These are phyloP conservation scores for Apis laboriosa DNA, from an alignment of 1,140 invertebrate genomes.

Conservation along the genomic window DNA sequence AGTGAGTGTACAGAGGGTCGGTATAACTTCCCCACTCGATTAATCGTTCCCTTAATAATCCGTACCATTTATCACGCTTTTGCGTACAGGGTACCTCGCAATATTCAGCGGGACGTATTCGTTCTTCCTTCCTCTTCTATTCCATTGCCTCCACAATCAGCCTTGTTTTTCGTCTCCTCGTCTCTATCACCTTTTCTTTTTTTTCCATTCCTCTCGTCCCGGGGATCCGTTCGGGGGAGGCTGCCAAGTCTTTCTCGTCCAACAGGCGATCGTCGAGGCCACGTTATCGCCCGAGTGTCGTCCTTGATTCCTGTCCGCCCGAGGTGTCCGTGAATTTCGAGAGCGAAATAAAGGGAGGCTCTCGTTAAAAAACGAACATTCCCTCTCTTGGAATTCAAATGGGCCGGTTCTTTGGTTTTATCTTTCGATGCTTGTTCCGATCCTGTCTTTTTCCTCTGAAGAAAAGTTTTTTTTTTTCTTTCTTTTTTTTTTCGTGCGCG, in stretches of 20 bases:
- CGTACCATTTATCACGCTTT: no score
- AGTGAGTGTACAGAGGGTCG: no score
- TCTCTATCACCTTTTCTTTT: not conserved
- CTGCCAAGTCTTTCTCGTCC: constrained; percentile 15
- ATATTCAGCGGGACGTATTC: no score
- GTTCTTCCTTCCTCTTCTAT: no score
- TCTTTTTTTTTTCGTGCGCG: not conserved
- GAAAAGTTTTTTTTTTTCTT: no score
- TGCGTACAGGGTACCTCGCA: no score
- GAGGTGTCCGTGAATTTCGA: constrained; percentile 49
- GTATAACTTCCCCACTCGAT: no score
- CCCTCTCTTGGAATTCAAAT: constrained; percentile 32
- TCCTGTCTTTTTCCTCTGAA: not conserved
- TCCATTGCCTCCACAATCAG: no score
- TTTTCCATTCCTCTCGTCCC: not conserved
- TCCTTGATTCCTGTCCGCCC: constrained; percentile 5
- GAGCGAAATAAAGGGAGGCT: constrained; percentile 31
- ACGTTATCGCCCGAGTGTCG: constrained; percentile 45
- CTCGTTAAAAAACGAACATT: constrained; percentile 37
- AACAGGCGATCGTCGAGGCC: constrained; percentile 27
- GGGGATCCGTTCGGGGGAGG: not conserved
- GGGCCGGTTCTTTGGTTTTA: not conserved
- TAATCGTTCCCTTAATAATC: no score
- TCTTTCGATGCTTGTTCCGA: not conserved
- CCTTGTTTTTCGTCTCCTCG: not conserved